phyloP scores from a whole-genome alignment of 2,113 vertebrate genomes.

The Heterotilapia buettikoferi region DNA sequence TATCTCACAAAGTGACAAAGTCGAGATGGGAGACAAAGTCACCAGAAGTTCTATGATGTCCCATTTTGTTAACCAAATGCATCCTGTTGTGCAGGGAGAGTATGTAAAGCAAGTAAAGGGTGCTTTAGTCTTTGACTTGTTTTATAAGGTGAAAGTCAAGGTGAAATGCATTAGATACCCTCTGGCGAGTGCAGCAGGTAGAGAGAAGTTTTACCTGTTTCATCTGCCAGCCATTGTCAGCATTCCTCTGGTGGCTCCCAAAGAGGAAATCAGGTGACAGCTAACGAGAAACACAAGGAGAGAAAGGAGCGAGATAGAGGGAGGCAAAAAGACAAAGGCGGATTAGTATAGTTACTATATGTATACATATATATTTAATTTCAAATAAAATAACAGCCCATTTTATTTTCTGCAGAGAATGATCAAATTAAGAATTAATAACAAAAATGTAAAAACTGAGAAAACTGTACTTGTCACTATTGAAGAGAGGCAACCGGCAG shows the following conservation, averaged over 20 bases:
- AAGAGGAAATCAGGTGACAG: constrained; percentile 60
- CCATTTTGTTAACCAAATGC: neutral
- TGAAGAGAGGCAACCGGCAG: neutral
- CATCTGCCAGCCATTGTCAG: constrained; percentile 53
- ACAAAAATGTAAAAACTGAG: neutral
- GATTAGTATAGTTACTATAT: neutral
- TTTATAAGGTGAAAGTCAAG: neutral
- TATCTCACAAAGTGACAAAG: neutral
- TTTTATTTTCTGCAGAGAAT: neutral
- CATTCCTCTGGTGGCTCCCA: constrained; percentile 49
- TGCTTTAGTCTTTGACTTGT: neutral
- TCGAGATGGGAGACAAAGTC: neutral
- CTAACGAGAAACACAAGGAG: constrained; percentile 23
- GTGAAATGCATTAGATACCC: neutral
- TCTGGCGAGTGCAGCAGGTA: neutral
- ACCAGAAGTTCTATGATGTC: neutral
- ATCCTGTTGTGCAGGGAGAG: neutral
- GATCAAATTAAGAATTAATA: neutral
- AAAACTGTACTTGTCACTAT: neutral
- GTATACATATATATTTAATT: neutral
- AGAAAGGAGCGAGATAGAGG: neutral
- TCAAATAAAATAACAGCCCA: neutral
- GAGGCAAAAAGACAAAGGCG: neutral
- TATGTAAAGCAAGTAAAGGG: neutral
- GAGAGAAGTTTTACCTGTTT: constrained; percentile 58